These are phyloP conservation scores for Miniopterus natalensis DNA, from an alignment of 2,113 vertebrate genomes.

Conservation along the genomic window DNA sequence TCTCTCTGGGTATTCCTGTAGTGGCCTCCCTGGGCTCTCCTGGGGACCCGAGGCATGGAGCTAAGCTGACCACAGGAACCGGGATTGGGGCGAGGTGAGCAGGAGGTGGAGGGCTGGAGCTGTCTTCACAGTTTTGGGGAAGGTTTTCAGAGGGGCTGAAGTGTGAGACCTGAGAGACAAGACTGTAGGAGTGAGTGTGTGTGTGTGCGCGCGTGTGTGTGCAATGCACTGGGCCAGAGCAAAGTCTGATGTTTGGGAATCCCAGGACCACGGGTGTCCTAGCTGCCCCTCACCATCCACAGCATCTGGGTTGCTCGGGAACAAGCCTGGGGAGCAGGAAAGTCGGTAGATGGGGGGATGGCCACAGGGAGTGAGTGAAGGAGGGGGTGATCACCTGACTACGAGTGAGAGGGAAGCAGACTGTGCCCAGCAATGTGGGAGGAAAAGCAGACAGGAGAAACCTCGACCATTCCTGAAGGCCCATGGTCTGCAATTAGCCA, in stretches of 20 bases:
- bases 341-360: not conserved
- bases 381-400: not conserved
- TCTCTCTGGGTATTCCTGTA: not conserved
- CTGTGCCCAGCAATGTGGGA: not conserved
- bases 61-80: not conserved
- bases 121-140: not conserved
- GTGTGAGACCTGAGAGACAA: not conserved
- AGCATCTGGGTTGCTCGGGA: not conserved
- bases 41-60: not conserved
- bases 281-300: not conserved
- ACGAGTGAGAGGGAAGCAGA: not conserved
- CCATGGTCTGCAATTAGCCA: not conserved
- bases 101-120: not conserved
- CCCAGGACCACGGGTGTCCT: not conserved
- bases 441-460: not conserved
- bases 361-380: not conserved
- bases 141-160: not conserved
- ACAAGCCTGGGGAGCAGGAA: not conserved
- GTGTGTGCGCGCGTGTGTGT: not conserved
- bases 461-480: not conserved
- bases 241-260: not conserved
- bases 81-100: conserved; percentile 39
- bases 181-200: not conserved
- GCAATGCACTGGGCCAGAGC: not conserved
- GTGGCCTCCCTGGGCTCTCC: not conserved